These are phyloP conservation scores for Phortica magna DNA, from an alignment of 2,888 invertebrate species.

Conservation along the genomic window DNA sequence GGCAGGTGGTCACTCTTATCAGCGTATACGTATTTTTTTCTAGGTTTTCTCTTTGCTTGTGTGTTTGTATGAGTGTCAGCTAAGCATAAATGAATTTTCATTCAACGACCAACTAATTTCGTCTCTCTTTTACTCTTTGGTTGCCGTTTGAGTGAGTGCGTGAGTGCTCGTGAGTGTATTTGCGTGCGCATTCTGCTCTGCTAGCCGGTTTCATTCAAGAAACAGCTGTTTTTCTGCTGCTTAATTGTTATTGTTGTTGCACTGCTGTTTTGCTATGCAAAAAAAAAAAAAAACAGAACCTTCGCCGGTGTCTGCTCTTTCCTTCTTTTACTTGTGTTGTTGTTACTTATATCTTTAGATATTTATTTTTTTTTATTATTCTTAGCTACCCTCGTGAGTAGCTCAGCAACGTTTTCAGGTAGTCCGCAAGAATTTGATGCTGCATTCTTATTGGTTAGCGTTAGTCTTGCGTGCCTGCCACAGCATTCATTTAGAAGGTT, in stretches of 20 bases:
- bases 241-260: slow-evolving; percentile 56
- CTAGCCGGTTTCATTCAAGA: slow-evolving; percentile 30
- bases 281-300: background rate
- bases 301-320: slow-evolving; percentile 23
- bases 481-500: background rate
- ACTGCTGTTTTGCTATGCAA: slow-evolving; percentile 33
- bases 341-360: slow-evolving; percentile 52
- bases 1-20: slow-evolving; percentile 25
- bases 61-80: slow-evolving; percentile 29
- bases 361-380: background rate
- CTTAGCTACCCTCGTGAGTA: background rate
- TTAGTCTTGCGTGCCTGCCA: slow-evolving; percentile 20
- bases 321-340: slow-evolving; percentile 39
- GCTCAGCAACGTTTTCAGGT: slow-evolving; percentile 23
- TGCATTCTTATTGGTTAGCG: slow-evolving; percentile 28
- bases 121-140: background rate
- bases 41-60: background rate
- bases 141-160: slow-evolving; percentile 1
- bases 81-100: slow-evolving; percentile 35
- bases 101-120: background rate
- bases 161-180: slow-evolving; percentile 9
- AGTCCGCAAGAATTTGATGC: slow-evolving; percentile 13
- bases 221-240: slow-evolving; percentile 41
- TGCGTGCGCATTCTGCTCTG: background rate
- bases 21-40: background rate